Conservation (phyloP, 1,140 invertebrate genomes). For the Atopsyche davidsoni region DNA sequence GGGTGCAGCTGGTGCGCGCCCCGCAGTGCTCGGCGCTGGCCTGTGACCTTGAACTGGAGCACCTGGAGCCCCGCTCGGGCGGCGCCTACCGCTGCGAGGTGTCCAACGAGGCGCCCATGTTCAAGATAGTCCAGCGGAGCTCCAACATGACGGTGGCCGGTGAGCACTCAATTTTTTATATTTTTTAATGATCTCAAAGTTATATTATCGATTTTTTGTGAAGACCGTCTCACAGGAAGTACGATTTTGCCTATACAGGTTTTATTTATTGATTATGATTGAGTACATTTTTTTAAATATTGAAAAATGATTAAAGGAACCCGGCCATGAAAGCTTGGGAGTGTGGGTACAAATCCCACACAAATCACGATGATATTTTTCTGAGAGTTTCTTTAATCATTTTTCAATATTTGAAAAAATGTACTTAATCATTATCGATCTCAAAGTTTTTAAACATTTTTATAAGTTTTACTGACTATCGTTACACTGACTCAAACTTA, state of each 20-base stretch:
- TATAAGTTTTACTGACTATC: too few species aligned
- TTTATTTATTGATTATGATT: background rate
- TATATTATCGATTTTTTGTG: too few species aligned
- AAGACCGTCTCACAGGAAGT: too few species aligned
- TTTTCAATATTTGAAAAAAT: too few species aligned
- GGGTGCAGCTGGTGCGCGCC: conserved; percentile 9
- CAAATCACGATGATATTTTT: too few species aligned
- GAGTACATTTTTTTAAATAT: background rate
- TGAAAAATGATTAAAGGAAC: conserved; percentile 1
- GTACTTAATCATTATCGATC: too few species aligned
- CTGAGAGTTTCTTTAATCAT: too few species aligned
- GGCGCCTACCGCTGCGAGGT: conserved; percentile 38
- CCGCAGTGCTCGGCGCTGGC: conserved; percentile 17
- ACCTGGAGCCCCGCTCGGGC: conserved; percentile 11
- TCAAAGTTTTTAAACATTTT: too few species aligned
- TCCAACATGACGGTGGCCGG: conserved; percentile 36
- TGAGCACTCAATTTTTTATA: conserved; percentile 16
- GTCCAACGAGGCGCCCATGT: conserved; percentile 37
- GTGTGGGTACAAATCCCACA: too few species aligned
- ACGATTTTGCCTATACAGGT: too few species aligned
- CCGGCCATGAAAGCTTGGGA: too few species aligned
- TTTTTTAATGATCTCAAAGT: background rate
- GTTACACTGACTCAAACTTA: too few species aligned
- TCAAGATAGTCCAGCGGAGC: conserved; percentile 33
- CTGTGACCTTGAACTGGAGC: conserved; percentile 25